Base-by-base conservation (phyloP, 2,888 invertebrate species). In the Catocala sponsa region DNA sequence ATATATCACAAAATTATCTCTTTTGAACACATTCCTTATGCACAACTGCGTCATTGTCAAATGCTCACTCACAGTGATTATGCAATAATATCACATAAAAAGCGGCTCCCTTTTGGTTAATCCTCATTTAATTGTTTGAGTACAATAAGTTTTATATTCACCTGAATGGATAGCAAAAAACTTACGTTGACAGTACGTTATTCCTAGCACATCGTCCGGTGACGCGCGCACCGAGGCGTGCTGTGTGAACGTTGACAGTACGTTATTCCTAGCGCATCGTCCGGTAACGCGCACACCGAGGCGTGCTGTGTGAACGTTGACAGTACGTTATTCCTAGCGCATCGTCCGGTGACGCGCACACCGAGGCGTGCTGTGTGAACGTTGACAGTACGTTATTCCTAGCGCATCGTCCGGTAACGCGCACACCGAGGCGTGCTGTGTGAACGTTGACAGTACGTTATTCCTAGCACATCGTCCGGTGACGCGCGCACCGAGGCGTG, bases 351-450 rank as follows among this genome's bases (percentile, higher is more conserved):
- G 59, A 53, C 57, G 65, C 58, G 68, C 69, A 61, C 62, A 60
- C 59, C 12, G 52, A 52, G 44, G 35, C 44, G 51, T 57, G 65
- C 65, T 74, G 69, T 76, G 60, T 78, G 74, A 68, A 61, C 63
- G 73, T n/a, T n/a, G n/a, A n/a, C n/a, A n/a, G n/a, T 66, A 62
- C 55, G 60, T 73, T 71, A 75, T 76, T 75, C 73, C 71, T 66
- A 63, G 59, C 55, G 59, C 75, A 64, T 70, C 66, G 57, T 61
- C 58, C 59, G 50, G 61, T 52, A 61, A 53, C 57, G 65, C 58
- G 68, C 69, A 61, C 62, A 60, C 59, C 12, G 52, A 52, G 44
- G 35, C 44, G 51, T 57, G 65, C 65, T 74, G 69, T 76, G 60
- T 78, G 74, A 68, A 61, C 63, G 73, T n/a, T n/a, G n/a, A n/a